Evolutionary conservation across 2,888 invertebrate species (phyloP).

Genomic region (Iselma pallidipennis): DNA sequence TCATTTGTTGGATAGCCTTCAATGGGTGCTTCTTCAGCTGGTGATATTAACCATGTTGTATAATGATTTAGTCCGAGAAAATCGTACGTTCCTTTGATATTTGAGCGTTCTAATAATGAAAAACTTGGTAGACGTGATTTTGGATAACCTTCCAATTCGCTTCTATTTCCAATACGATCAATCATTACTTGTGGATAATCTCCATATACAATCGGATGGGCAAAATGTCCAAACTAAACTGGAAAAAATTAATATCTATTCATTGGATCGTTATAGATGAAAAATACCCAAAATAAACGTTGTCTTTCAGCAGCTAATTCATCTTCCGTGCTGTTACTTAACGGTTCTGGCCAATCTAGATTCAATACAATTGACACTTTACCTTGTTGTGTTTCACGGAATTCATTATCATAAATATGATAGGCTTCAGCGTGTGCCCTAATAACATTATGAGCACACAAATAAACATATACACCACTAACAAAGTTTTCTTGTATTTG

Average conservation of each 20-base stretch:
- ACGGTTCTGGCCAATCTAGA: slow-evolving; percentile 66
- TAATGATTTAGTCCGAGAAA: slow-evolving; percentile 79
- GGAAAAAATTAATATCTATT: background rate
- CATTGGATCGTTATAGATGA: slow-evolving; percentile 23
- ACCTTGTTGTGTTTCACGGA: slow-evolving; percentile 61
- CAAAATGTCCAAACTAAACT: slow-evolving; percentile 36
- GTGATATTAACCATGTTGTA: slow-evolving; percentile 64
- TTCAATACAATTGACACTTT: slow-evolving; percentile 59
- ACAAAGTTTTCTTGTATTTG: slow-evolving; percentile 42
- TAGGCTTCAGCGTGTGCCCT: slow-evolving; percentile 71
- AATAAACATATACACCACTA: slow-evolving; percentile 65
- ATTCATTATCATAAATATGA: slow-evolving; percentile 66
- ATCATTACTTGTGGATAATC: slow-evolving; percentile 72
- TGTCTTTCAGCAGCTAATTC: slow-evolving; percentile 62
- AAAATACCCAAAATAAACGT: slow-evolving; percentile 59
- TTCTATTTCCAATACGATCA: slow-evolving; percentile 61
- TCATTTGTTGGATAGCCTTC: background rate
- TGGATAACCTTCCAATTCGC: slow-evolving; percentile 61
- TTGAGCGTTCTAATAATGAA: slow-evolving; percentile 62
- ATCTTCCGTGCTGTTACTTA: slow-evolving; percentile 58
- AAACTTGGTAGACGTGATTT: slow-evolving; percentile 67
- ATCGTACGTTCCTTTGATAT: slow-evolving; percentile 67
- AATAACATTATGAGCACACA: slow-evolving; percentile 67
- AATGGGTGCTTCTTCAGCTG: slow-evolving; percentile 23
- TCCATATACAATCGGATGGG: slow-evolving; percentile 66